Evolutionary conservation across 2,888 invertebrate genomes (phyloP).

Genomic region (Peribatodes rhomboidaria): DNA sequence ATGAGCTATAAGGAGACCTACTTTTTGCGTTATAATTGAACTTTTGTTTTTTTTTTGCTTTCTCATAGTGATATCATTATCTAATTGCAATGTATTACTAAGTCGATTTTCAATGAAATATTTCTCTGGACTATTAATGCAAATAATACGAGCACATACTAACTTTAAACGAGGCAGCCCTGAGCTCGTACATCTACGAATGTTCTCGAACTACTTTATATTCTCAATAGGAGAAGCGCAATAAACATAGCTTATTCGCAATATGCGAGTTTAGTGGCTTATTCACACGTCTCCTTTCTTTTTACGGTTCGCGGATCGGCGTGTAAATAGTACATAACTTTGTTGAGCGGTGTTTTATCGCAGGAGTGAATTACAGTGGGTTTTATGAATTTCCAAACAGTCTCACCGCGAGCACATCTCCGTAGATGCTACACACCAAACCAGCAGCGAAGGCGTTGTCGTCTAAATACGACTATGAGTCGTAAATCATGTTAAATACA

Average conservation of each 20-base stretch:
- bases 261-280: slow-evolving; percentile 39
- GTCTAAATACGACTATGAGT: too few relatives aligned
- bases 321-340: slow-evolving; percentile 36
- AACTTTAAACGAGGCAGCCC: slow-evolving; percentile 7
- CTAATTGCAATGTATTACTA: too few relatives aligned
- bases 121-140: too few relatives aligned
- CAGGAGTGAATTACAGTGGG: slow-evolving; percentile 30
- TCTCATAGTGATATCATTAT: too few relatives aligned
- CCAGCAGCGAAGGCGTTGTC: too few relatives aligned
- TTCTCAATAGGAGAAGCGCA: slow-evolving; percentile 36
- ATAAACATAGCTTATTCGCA: slow-evolving; percentile 43
- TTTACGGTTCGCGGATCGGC: slow-evolving; percentile 35
- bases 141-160: neutral
- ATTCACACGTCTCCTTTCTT: slow-evolving; percentile 42
- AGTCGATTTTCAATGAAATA: too few relatives aligned
- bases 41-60: too few relatives aligned
- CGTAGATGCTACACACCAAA: too few relatives aligned
- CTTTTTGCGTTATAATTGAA: too few relatives aligned
- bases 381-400: slow-evolving; percentile 26
- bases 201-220: slow-evolving; percentile 36
- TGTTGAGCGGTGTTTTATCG: slow-evolving; percentile 32
- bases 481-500: too few relatives aligned
- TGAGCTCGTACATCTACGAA: slow-evolving; percentile 22
- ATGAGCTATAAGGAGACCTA: too few relatives aligned
- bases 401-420: neutral